Conservation (phyloP, 2,888 invertebrate genomes). For the Epistrophella euchroma region DNA sequence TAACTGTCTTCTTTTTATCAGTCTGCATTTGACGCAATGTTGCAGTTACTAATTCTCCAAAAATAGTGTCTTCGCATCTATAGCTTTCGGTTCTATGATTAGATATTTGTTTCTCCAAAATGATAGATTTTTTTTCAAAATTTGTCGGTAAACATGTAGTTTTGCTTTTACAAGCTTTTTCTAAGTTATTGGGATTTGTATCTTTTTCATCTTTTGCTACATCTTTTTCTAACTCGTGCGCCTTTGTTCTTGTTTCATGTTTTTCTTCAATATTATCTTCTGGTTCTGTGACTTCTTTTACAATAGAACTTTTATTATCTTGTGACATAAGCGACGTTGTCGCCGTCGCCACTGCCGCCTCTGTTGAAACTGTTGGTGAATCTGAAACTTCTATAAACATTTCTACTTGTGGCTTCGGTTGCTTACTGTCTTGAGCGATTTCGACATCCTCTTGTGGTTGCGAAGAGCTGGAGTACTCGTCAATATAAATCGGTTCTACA, state of each 20-base stretch:
- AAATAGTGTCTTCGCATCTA: conserved; percentile 79
- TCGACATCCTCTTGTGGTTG: not conserved
- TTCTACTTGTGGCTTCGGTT: conserved; percentile 8
- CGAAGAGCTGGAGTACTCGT: conserved; percentile 24
- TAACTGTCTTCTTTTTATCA: conserved; percentile 77
- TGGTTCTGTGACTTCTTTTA: not conserved
- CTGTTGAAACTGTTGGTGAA: not conserved
- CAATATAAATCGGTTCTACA: conserved; percentile 47
- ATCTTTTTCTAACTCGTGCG: no score
- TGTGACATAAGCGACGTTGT: not conserved
- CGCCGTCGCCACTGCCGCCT: not conserved
- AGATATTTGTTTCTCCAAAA: not conserved
- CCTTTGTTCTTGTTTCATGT: no score
- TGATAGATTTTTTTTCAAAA: not conserved
- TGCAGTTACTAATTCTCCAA: conserved; percentile 79
- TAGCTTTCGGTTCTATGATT: not conserved
- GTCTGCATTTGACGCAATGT: conserved; percentile 78
- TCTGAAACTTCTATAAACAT: conserved; percentile 14
- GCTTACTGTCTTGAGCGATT: not conserved
- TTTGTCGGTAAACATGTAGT: not conserved
- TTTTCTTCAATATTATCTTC: not conserved
- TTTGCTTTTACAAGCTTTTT: conserved; percentile 1
- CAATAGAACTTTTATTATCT: not conserved
- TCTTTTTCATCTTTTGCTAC: not conserved
- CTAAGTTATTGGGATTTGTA: not conserved